Base-by-base conservation (phyloP, 2,113 vertebrate genomes). In the Percina caprodes region DNA sequence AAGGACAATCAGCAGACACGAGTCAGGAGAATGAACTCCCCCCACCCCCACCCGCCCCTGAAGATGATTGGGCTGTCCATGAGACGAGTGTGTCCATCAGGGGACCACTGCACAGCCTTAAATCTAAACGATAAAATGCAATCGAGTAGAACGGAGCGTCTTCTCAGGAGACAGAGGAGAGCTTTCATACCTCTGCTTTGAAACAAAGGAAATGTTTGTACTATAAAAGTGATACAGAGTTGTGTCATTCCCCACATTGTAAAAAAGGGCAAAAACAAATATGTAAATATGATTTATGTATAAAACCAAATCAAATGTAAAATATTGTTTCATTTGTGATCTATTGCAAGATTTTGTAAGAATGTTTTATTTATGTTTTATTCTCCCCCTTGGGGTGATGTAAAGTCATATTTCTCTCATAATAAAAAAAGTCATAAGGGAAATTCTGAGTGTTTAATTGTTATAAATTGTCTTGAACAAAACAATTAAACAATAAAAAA, bases 281-380 rank as follows among this genome's bases (percentile, higher is more conserved):
- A 87, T 96, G 96, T 97, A 97, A 93, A 96, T 97, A 97, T 96
- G 96, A 97, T 95, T 96, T 87, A 96, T 99, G 97, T 98, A 98
- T 73, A 92, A 91, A 94, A 97, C 96, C 95, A 97, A 97, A 95
- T 89, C 90, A 92, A 96, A 90, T 97, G 96, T 97, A 97, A 74
- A 95, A 96, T 90, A 91, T 85, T 76, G 80, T 91, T 90, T 86
- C 66, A 78, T 88, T 89, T 82, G 85, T 94, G 93, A 92, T 90
- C 91, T 83, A 93, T 91, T 90, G 87, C 89, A 88, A 63, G 91
- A 91, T 96, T 94, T 96, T 97, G 94, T 96, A 95, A 95, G 92
- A 93, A 94, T 92, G 92, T 96, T 96, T 97, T 99, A 99, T 99
- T 99, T 99, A 98, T 98, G 96, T 90, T 93, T 94, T 90, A 93